These are phyloP conservation scores for Premnoplex brunnescens DNA, from an alignment of 2,797 vertebrate species.

Conservation along the genomic window DNA sequence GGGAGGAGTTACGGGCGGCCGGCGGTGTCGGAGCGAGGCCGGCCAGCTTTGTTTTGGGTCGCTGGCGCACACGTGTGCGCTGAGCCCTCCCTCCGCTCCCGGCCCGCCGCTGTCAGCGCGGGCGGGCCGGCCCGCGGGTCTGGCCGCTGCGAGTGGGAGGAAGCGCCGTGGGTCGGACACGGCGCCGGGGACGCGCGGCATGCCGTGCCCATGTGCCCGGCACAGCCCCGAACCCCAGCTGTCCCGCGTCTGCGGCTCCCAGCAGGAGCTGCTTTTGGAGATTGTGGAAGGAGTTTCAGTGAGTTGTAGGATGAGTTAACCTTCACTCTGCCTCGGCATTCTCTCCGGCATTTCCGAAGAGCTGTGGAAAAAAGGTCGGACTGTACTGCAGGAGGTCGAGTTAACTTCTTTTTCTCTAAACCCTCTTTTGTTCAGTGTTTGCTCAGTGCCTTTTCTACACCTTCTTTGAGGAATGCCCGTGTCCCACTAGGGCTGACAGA, in stretches of 20 bases:
- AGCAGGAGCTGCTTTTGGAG: not conserved
- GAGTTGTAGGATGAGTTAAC: not conserved
- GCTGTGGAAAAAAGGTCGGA: not conserved
- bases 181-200: not conserved
- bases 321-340: not conserved
- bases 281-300: not conserved
- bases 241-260: not conserved
- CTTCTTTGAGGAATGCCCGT: not conserved
- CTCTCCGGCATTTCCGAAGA: not conserved
- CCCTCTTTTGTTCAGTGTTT: not conserved
- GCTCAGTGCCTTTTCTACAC: not conserved
- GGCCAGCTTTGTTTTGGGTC: constrained; percentile 68
- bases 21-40: not conserved
- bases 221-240: not conserved
- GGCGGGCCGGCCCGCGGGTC: not conserved
- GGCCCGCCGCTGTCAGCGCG: constrained; percentile 10
- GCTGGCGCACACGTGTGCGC: constrained; percentile 51
- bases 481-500: not conserved
- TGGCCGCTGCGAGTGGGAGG: not conserved
- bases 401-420: not conserved
- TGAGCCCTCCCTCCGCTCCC: constrained; percentile 40
- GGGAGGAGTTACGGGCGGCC: not conserved
- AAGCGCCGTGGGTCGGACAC: not conserved
- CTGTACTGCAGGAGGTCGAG: not conserved
- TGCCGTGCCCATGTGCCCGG: not conserved